Base-by-base conservation (phyloP, 2,113 vertebrate genomes). In the Merops nubicus region DNA sequence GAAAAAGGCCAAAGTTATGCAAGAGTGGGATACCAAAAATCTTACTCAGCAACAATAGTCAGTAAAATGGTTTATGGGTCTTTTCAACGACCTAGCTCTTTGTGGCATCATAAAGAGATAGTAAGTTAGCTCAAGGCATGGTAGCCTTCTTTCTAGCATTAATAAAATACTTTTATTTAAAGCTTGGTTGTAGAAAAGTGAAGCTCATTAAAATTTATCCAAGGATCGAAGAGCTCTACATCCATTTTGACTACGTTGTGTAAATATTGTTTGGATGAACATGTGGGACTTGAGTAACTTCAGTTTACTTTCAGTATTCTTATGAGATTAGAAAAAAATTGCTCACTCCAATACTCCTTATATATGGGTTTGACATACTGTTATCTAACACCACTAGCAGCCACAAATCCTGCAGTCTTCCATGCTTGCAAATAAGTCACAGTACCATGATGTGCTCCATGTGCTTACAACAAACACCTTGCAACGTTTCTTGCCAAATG, bases 401-500 rank as follows among this genome's bases (percentile, higher is more conserved):
- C 28, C 64, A 75, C 11, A 18, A 50, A 87, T 19, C 8, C 34
- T 1, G 1, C 6, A 43, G 15, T 28, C 28, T 8, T 13, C 59
- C 8, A 2, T 12, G 12, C 47, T 34, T 33, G 22, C 0, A 15
- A 65, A 4, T 8, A 50, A 64, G 29, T 6, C 40, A 38, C 5
- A 2, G 17, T 18, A 36, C 47, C 59, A 59, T 1, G 0, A n/a
- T 0, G 26, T 11, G 8, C 15, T 21, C 36, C 26, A 7, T 1
- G 11, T 34, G 23, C 8, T 70, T 5, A 36, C 7, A 64, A 33
- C 40, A 57, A 38, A n/a, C 21, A 63, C 15, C n/a, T 57, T 10
- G 25, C 67, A 33, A 14, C 0, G 0, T 2, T 53, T 57, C 26
- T 51, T 47, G 16, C 28, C 0, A 0, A 0, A 1, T 16, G 48